Evolutionary conservation across 1,140 invertebrate species (phyloP).

Genomic region (Trigoniulus corallinus): DNA sequence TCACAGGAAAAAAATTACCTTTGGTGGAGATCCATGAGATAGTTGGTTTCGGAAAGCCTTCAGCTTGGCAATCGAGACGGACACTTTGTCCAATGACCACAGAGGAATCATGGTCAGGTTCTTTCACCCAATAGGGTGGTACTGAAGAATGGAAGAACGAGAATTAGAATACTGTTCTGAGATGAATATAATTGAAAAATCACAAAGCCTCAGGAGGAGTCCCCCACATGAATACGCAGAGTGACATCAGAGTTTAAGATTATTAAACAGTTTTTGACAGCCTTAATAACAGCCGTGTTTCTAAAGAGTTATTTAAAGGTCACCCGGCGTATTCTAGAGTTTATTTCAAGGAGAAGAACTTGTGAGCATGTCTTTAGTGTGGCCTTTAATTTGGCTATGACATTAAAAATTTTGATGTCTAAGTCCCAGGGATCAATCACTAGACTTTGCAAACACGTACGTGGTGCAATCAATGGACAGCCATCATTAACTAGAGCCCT

Average conservation of each 20-base stretch:
- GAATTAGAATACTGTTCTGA: too few relatives aligned
- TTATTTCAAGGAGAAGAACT: too few relatives aligned
- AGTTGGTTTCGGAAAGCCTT: slow-evolving; percentile 81
- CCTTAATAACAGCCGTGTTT: too few relatives aligned
- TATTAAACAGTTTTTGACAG: too few relatives aligned
- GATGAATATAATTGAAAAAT: too few relatives aligned
- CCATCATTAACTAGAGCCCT: not conserved
- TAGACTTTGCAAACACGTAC: not conserved
- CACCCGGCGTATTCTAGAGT: too few relatives aligned
- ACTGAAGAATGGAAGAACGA: slow-evolving; percentile 51
- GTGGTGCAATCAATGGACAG: too few relatives aligned
- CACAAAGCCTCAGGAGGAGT: too few relatives aligned
- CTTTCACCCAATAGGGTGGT: slow-evolving; percentile 87
- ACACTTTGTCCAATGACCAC: slow-evolving; percentile 60
- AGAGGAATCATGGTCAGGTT: slow-evolving; percentile 71
- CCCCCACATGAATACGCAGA: too few relatives aligned
- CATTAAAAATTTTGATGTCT: not conserved
- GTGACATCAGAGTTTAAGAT: too few relatives aligned
- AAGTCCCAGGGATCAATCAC: not conserved
- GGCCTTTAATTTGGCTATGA: not conserved
- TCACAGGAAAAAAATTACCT: slow-evolving; percentile 32
- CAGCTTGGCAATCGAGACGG: slow-evolving; percentile 84
- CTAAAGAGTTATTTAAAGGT: too few relatives aligned
- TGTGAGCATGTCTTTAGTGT: not conserved
- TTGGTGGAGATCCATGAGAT: slow-evolving; percentile 93